A percentile compares a stretch with the other conserved stretches of the same genome.
phyloP scores from a whole-genome alignment of 2,888 invertebrate genomes.

The Mellilla xanthometata region DNA sequence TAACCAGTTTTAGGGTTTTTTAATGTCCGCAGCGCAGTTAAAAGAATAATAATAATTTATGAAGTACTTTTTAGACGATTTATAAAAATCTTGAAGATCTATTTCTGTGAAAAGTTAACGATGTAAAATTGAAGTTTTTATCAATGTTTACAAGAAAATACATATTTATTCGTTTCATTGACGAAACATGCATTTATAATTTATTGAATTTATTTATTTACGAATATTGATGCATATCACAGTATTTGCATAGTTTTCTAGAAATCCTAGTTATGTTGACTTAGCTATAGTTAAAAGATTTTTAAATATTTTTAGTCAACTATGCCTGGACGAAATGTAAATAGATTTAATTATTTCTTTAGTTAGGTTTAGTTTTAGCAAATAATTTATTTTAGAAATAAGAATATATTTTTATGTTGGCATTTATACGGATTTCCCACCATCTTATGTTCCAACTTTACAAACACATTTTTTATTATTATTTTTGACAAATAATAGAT shows the following conservation, averaged over 20 bases:
- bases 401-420: slow-evolving; percentile 28
- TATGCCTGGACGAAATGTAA: too few relatives aligned
- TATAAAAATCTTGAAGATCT: too few relatives aligned
- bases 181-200: neutral
- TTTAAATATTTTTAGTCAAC: too few relatives aligned
- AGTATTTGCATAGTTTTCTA: slow-evolving; percentile 10
- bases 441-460: slow-evolving; percentile 39
- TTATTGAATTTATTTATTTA: slow-evolving; percentile 6
- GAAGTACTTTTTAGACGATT: too few relatives aligned
- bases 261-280: neutral
- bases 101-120: too few relatives aligned
- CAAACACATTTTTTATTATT: slow-evolving; percentile 1
- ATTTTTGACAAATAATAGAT: slow-evolving; percentile 7
- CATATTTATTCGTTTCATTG: too few relatives aligned
- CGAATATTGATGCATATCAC: slow-evolving; percentile 16
- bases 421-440: slow-evolving; percentile 62
- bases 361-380: neutral
- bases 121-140: too few relatives aligned
- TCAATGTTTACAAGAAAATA: too few relatives aligned
- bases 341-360: slow-evolving; percentile 2
- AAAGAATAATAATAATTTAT: too few relatives aligned
- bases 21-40: too few relatives aligned
- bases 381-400: slow-evolving; percentile 49
- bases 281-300: neutral
- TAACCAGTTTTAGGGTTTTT: too few relatives aligned